Base-by-base conservation (phyloP, 2,888 invertebrate genomes). In the Mimachlamys varia region DNA sequence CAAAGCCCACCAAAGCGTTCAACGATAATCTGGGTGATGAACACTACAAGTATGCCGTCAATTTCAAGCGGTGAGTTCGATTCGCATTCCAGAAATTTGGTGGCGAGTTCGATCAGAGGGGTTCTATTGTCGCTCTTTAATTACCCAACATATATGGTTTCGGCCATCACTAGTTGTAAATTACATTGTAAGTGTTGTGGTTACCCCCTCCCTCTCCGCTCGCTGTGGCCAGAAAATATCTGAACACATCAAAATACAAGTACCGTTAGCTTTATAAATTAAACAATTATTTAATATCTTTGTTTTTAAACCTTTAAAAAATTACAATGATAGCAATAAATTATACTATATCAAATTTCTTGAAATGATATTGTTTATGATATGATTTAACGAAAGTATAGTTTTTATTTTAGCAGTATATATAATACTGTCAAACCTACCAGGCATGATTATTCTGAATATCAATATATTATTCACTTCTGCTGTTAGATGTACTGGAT, bases 121-220 rank as follows among this genome's bases (percentile, higher is more conserved):
- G 13, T 33, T 33, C 76, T 33, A 33, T 76, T 76, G 76, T 76
- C 33, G 33, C 76, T 76, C 76, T 76, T 76, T 76, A 76, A 76
- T 76, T 76, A 76, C 22, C 76, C 76, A 76, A 76, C 76, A 76
- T 76, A 76, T 76, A 76, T 22, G 76, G 33, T 76, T 76, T 76
- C 76, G 27, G 12, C 33, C 33, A 76, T 33, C 76, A 76, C 76
- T 33, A 10, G 76, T 76, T 13, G 76, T 76, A 76, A 76, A 76
- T 76, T 33, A 76, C 76, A 22, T 27, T 76, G 33, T 76, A 76
- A 27, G 27, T 76, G 76, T 76, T 76, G 76, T 12, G 76, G 76
- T 76, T 33, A 76, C 76, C 76, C 76, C 76, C 76, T 76, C 76
- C 76, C 62, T n/a, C 27, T 76, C 62, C 27, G 3, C 4, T 76